Evolutionary conservation across 2,797 vertebrate species (phyloP), one percentile per base, ranked within the genome.

Genomic region (Pempheris klunzingeri): DNA sequence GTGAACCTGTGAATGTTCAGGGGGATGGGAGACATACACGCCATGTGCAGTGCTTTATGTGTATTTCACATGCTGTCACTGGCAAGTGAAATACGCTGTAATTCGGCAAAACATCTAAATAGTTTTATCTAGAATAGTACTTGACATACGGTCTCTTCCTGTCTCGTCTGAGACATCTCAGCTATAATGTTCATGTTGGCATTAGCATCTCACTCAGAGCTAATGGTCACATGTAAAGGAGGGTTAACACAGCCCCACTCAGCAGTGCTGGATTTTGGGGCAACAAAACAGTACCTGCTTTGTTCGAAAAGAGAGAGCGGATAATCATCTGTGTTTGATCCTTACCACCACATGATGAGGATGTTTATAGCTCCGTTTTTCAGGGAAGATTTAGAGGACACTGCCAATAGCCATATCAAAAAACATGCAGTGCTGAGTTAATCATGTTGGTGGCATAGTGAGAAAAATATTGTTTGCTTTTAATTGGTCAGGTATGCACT

Each of bases 261-360:
- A 65, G 63, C 26, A 55, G 22, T 26, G 62, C 77, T 67, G 46
- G 41, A 57, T 83, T 88, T 89, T 63, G 58, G 53, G 66, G 58
- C 49, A 71, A 62, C 54, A 68, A 81, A 82, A 90, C 87, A 89
- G 74, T 83, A 72, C 82, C 75, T 84, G 78, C 91, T 89, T 93
- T 92, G 90, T 93, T 86, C 54, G 64, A 46, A 80, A 87, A 78
- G 49, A 17, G 50, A 69, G 24, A 79, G 47, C 34, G 3, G 52
- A 58, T 81, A 74, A 80, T 90, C 64, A 28, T 80, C 64, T 71
- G 74, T 69, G 32, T 92, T 90, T 85, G 69, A 80, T 85, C 65
- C 54, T 75, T 83, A 67, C 24, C 39, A 49, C 74, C 82, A 84
- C 86, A 91, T 83, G 83, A 78, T 82, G 47, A 77, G 62, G 32